Percentiles rank a stretch among this genome's conserved stretches.
Conservation (phyloP, 2,797 vertebrate species). For the Notamacropus eugenii region DNA sequence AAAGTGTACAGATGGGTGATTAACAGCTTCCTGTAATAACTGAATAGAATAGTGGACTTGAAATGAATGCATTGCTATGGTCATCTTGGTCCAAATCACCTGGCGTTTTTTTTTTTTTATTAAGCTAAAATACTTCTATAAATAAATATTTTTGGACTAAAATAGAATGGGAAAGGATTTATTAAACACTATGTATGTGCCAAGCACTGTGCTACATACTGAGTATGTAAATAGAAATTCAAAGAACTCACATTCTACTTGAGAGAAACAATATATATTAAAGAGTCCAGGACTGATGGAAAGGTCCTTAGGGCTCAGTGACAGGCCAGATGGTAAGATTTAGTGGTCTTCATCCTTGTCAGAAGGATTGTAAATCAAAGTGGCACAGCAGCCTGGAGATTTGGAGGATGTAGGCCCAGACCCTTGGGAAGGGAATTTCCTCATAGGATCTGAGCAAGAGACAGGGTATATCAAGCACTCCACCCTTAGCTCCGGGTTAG, state of each 20-base stretch:
- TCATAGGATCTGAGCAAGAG: background rate
- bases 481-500: background rate
- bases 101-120: conserved; percentile 25
- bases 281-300: background rate
- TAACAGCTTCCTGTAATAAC: conserved; percentile 53
- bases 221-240: background rate
- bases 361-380: background rate
- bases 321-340: background rate
- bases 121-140: conserved; percentile 43
- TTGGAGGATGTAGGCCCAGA: background rate
- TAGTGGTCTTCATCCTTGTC: background rate
- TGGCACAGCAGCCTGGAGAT: background rate
- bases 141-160: conserved; percentile 60
- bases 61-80: background rate
- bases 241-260: background rate
- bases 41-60: background rate
- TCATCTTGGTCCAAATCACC: background rate
- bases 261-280: background rate
- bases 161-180: background rate
- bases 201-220: background rate
- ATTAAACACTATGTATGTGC: background rate
- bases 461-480: background rate
- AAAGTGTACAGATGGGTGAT: background rate
- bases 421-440: background rate
- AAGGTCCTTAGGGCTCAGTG: background rate